Percentiles rank a stretch among this genome's conserved stretches.
Evolutionary conservation across 2,113 vertebrate species (phyloP).

Genomic region (Rousettus leschenaultii): DNA sequence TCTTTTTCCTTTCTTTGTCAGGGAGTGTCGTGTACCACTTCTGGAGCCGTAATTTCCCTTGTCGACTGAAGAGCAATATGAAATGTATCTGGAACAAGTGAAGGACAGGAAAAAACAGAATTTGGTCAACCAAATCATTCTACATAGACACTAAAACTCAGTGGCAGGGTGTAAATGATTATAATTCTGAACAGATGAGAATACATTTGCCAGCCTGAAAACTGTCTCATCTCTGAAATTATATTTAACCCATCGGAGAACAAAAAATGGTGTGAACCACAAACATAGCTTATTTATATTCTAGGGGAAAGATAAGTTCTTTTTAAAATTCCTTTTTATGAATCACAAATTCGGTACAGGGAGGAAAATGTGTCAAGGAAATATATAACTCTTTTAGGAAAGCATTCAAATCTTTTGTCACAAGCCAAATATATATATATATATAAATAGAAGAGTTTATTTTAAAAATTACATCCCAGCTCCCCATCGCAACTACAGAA

Average conservation of each 20-base stretch:
- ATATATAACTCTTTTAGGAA: not conserved
- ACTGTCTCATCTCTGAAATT: not conserved
- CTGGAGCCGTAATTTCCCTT: conserved; percentile 96
- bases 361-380: not conserved
- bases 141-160: not conserved
- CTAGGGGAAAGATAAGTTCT: not conserved
- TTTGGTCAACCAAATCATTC: not conserved
- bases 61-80: conserved; percentile 97
- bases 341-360: not conserved
- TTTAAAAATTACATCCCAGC: not conserved
- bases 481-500: not conserved
- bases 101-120: conserved; percentile 24
- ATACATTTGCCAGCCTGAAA: not conserved
- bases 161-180: not conserved
- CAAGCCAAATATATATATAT: not conserved
- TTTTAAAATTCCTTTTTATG: not conserved
- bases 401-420: not conserved
- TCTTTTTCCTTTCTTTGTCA: conserved; percentile 96
- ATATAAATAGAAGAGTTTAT: not conserved
- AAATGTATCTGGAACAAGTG: conserved; percentile 91
- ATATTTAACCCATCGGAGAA: not conserved
- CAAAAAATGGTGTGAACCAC: not conserved
- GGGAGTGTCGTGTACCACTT: conserved; percentile 95
- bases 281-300: not conserved
- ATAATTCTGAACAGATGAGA: not conserved